Evolutionary conservation across 2,888 invertebrate genomes (phyloP).

Genomic region (Heliconius cydno): DNA sequence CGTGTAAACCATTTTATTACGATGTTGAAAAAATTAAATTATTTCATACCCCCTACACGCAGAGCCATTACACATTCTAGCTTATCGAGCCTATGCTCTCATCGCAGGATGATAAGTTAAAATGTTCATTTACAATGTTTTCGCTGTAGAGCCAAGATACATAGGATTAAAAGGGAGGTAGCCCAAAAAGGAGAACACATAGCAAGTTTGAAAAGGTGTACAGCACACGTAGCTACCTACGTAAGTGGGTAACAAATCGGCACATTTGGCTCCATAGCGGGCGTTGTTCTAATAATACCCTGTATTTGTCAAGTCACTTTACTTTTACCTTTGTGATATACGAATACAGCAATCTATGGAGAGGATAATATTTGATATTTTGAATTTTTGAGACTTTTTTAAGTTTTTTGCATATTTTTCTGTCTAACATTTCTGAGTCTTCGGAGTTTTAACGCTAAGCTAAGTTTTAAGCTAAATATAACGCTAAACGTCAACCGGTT

Average conservation of each 20-base stretch:
- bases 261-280: constrained; percentile 25
- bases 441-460: no score
- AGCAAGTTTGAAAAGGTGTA: constrained; percentile 11
- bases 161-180: constrained; percentile 1
- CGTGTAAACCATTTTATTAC: no score
- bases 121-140: background rate
- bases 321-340: constrained; percentile 9
- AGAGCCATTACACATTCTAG: no score
- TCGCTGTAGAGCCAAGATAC: background rate
- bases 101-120: background rate
- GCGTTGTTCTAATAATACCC: constrained; percentile 26
- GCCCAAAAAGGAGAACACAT: constrained; percentile 3
- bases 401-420: background rate
- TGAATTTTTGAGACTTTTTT: background rate
- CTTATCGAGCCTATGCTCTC: no score
- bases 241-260: constrained; percentile 26
- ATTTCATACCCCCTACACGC: no score
- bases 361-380: background rate
- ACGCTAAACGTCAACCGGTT: no score
- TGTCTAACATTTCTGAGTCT: no score
- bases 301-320: constrained; percentile 28
- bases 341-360: background rate
- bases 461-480: no score
- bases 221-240: background rate
- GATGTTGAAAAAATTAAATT: no score